Evolutionary conservation across 1,140 invertebrate genomes (phyloP).

Genomic region (Chironomus tepperi): DNA sequence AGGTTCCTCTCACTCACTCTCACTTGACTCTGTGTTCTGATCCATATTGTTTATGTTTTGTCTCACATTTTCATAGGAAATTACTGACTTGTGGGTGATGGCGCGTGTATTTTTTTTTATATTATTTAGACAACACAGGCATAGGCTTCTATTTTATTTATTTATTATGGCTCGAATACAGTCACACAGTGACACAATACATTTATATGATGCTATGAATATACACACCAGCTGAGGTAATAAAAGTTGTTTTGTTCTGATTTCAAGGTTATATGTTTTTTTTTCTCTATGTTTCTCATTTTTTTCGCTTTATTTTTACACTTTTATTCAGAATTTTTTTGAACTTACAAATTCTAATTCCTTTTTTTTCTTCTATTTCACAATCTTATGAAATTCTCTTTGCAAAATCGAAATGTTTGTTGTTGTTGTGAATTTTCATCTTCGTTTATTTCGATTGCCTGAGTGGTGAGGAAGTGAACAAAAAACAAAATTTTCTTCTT

Average conservation of each 20-base stretch:
- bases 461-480: no score
- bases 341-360: no score
- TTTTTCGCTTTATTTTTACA: neutral
- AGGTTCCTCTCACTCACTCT: no score
- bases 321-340: neutral
- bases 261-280: slow-evolving; percentile 5
- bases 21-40: no score
- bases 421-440: no score
- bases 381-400: no score
- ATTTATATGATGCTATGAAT: neutral
- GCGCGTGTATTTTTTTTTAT: neutral
- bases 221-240: neutral
- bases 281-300: neutral
- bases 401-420: no score
- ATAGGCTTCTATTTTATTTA: no score
- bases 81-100: neutral
- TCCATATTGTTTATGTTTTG: neutral
- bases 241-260: slow-evolving; percentile 13
- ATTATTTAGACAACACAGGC: no score
- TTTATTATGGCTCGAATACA: neutral
- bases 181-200: neutral
- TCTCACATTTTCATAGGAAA: neutral
- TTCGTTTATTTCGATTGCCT: no score
- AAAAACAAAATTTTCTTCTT: no score
- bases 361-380: no score